phyloP scores from a whole-genome alignment of 2,113 vertebrate genomes.

The Sylvilagus bachmani region DNA sequence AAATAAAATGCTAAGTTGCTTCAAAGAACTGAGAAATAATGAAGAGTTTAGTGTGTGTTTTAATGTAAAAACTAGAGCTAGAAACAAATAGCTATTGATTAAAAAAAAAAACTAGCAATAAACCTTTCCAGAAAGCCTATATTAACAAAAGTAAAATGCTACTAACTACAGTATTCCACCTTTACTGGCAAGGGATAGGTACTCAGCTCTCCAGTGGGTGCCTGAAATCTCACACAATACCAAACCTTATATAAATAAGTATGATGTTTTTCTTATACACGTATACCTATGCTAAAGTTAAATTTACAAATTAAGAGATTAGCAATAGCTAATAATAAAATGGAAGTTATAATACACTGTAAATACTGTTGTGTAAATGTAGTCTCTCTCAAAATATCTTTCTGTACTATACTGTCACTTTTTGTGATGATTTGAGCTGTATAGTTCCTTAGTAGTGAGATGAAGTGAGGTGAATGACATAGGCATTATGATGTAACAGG shows the following conservation, averaged over 20 bases:
- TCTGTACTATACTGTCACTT: not conserved
- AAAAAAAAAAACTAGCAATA: slow-evolving; percentile 38
- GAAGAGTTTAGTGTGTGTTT: slow-evolving; percentile 28
- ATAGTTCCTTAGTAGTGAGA: not conserved
- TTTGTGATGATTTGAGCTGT: not conserved
- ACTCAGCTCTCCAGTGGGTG: not conserved
- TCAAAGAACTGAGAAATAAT: slow-evolving; percentile 31
- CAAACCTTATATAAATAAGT: not conserved
- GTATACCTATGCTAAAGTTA: not conserved
- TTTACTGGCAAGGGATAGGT: not conserved
- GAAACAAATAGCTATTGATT: slow-evolving; percentile 23
- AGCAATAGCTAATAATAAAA: not conserved
- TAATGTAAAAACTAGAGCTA: slow-evolving; percentile 35
- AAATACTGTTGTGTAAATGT: not conserved
- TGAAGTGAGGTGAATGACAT: not conserved
- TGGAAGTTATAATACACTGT: not conserved
- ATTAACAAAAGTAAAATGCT: not conserved
- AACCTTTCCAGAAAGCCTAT: not conserved
- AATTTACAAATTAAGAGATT: not conserved
- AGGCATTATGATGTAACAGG: not conserved
- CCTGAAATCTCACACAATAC: not conserved
- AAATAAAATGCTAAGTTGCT: slow-evolving; percentile 22
- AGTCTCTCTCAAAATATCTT: not conserved
- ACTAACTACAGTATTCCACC: not conserved
- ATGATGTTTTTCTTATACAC: not conserved